phyloP scores from a whole-genome alignment of 2,113 vertebrate genomes.

The Azemiops feae region DNA sequence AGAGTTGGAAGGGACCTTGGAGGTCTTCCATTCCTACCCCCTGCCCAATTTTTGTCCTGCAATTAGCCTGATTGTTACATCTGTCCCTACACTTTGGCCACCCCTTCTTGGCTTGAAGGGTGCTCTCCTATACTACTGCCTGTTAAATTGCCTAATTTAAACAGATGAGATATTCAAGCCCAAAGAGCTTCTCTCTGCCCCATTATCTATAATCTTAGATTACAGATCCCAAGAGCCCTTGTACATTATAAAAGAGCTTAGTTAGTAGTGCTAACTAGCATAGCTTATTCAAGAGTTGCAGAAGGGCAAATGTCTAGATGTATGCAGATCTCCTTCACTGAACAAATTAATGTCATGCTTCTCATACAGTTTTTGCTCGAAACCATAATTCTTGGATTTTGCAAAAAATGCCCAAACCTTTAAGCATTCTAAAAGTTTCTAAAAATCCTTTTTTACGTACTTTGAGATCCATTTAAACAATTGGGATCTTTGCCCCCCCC shows the following conservation, averaged over 20 bases:
- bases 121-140: neutral
- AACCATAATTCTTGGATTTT: neutral
- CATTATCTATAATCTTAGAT: neutral
- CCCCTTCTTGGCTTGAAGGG: neutral
- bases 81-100: neutral
- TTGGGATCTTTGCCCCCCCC: neutral
- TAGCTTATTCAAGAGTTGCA: neutral
- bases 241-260: neutral
- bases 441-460: neutral
- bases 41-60: neutral
- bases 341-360: neutral
- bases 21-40: neutral
- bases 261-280: neutral
- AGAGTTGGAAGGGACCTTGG: neutral
- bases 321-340: neutral
- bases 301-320: neutral
- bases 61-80: neutral
- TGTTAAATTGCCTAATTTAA: neutral
- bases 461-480: neutral
- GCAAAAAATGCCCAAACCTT: neutral
- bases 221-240: neutral
- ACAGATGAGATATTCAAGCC: neutral
- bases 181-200: neutral
- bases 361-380: neutral
- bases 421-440: neutral